A percentile compares a stretch with the other conserved stretches of the same genome.
These are phyloP conservation scores for Barnardius zonarius DNA, from an alignment of 2,113 vertebrate genomes.

Conservation along the genomic window DNA sequence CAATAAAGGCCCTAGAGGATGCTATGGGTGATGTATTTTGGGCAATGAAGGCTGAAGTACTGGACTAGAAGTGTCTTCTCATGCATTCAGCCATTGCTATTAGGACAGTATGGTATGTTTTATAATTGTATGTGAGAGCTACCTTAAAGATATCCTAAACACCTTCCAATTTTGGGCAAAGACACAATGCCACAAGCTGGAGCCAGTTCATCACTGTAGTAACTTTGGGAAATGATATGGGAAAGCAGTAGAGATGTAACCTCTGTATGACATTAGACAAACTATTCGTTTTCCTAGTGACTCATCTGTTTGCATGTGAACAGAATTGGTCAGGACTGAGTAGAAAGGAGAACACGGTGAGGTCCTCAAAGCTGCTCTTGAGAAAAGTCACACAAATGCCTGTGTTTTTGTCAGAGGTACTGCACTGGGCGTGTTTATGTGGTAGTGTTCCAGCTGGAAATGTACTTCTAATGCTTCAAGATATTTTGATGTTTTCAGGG, in stretches of 20 bases:
- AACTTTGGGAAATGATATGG: neutral
- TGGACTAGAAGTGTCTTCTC: neutral
- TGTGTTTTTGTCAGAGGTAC: neutral
- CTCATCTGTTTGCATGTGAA: neutral
- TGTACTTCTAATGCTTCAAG: neutral
- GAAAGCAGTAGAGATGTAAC: neutral
- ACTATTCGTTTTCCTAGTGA: neutral
- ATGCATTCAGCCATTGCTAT: accelerated
- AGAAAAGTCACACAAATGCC: neutral
- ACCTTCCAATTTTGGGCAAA: neutral
- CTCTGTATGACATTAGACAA: neutral
- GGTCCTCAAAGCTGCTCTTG: neutral
- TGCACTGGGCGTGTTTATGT: neutral
- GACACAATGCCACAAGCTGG: neutral
- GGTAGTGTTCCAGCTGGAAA: neutral
- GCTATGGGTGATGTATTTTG: neutral
- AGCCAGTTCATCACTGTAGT: neutral
- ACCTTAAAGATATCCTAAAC: neutral
- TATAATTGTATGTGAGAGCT: neutral
- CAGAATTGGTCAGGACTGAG: neutral
- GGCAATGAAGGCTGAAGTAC: neutral
- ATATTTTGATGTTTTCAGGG: neutral
- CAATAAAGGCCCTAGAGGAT: neutral
- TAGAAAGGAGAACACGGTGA: neutral
- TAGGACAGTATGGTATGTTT: neutral